These are phyloP conservation scores for Acipenser oxyrinchus DNA, from an alignment of 2,797 vertebrate genomes.

Conservation along the genomic window DNA sequence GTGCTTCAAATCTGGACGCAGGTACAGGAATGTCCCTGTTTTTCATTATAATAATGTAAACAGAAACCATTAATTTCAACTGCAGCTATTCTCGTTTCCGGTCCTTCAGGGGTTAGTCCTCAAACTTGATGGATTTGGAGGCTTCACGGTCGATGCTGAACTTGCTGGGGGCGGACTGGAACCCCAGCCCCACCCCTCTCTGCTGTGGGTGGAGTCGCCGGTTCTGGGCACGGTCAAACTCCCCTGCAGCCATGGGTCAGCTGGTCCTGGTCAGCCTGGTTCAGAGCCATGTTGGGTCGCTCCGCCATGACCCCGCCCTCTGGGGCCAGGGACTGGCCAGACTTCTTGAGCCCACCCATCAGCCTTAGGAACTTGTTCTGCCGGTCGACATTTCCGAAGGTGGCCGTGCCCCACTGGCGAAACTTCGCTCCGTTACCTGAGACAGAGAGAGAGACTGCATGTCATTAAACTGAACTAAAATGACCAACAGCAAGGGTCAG, in stretches of 20 bases:
- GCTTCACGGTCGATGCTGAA: conserved; percentile 61
- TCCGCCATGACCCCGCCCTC: background rate
- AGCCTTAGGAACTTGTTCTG: conserved; percentile 84
- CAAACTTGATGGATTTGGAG: conserved; percentile 70
- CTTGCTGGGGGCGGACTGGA: conserved; percentile 44
- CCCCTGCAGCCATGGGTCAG: conserved; percentile 69
- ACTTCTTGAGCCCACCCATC: conserved; percentile 83
- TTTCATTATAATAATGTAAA: no score
- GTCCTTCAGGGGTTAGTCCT: conserved; percentile 40
- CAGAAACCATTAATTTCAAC: no score
- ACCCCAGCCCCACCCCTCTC: conserved; percentile 73
- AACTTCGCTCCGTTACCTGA: conserved; percentile 32
- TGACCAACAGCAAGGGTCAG: no score
- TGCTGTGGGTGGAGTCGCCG: conserved; percentile 58
- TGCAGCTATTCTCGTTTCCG: no score
- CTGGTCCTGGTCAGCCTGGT: conserved; percentile 50
- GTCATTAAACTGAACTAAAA: no score
- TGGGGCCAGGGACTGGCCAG: conserved; percentile 21
- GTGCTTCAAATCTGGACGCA: no score
- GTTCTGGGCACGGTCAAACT: conserved; percentile 75
- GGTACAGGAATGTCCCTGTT: no score
- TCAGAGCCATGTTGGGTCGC: conserved; percentile 72
- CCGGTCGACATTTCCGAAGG: conserved; percentile 62
- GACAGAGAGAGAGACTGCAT: conserved; percentile 7
- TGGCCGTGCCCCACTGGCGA: conserved; percentile 84